Evolutionary conservation across 1,140 invertebrate genomes (phyloP).

Genomic region (Sycobia sp.): DNA sequence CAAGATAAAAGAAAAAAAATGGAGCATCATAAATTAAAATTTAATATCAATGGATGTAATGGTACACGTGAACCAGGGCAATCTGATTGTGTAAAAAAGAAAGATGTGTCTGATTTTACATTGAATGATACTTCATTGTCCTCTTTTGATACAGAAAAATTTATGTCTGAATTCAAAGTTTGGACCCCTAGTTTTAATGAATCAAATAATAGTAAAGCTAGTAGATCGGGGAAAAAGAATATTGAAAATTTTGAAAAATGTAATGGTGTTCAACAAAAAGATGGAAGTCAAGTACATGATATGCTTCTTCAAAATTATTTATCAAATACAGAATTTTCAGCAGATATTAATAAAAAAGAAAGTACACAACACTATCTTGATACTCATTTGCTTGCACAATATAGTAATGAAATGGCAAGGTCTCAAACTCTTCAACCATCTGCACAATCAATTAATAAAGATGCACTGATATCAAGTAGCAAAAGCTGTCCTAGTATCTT

Average conservation of each 20-base stretch:
- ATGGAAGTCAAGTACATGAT: neutral
- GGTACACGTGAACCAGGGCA: constrained; percentile 7
- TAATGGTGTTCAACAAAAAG: constrained; percentile 13
- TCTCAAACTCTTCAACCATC: constrained; percentile 13
- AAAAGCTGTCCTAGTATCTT: constrained; percentile 30
- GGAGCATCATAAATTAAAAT: constrained; percentile 15
- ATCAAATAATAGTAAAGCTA: constrained; percentile 11
- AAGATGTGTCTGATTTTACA: constrained; percentile 38
- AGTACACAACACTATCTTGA: constrained; percentile 4
- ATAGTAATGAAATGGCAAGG: constrained; percentile 7
- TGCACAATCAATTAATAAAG: constrained; percentile 9
- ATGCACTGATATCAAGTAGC: neutral
- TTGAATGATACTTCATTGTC: constrained; percentile 43
- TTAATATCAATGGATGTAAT: constrained; percentile 9
- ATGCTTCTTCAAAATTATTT: constrained; percentile 34
- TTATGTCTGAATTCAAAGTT: constrained; percentile 46
- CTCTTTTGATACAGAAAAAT: constrained; percentile 46
- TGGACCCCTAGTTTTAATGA: constrained; percentile 38
- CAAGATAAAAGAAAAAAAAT: constrained; percentile 17
- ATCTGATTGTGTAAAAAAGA: constrained; percentile 27
- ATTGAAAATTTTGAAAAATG: constrained; percentile 16
- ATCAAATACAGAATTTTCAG: constrained; percentile 39
- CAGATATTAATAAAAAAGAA: constrained; percentile 1
- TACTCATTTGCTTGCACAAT: neutral
- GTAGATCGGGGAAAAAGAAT: neutral